These are phyloP conservation scores for Tipula unca DNA, from an alignment of 2,888 invertebrate species.

Conservation along the genomic window DNA sequence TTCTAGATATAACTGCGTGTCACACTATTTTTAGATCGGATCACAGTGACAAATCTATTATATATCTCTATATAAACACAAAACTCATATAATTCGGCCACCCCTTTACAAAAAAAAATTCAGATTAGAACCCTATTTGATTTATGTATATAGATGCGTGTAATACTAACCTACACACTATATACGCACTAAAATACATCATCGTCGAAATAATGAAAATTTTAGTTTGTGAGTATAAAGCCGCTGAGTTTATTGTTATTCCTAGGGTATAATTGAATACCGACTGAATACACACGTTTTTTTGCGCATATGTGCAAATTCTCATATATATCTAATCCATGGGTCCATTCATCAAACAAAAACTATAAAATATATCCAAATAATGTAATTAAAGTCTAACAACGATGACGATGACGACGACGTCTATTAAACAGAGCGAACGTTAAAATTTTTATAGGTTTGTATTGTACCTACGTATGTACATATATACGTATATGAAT, in stretches of 20 bases:
- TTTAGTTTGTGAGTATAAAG: neutral
- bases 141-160: neutral
- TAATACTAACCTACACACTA: neutral
- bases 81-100: neutral
- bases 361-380: neutral
- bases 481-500: neutral
- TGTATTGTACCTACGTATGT: neutral
- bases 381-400: neutral
- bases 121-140: neutral
- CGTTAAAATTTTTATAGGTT: neutral
- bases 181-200: neutral
- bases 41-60: neutral
- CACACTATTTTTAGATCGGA: neutral
- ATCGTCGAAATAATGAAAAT: neutral
- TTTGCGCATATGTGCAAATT: neutral
- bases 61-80: neutral
- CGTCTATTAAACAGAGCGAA: neutral
- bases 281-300: neutral
- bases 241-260: neutral
- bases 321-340: neutral
- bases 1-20: neutral
- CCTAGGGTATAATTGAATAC: neutral
- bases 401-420: neutral
- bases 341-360: neutral
- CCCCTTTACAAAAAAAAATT: neutral